phyloP scores from a whole-genome alignment of 2,797 vertebrate genomes.

The Labroides dimidiatus region DNA sequence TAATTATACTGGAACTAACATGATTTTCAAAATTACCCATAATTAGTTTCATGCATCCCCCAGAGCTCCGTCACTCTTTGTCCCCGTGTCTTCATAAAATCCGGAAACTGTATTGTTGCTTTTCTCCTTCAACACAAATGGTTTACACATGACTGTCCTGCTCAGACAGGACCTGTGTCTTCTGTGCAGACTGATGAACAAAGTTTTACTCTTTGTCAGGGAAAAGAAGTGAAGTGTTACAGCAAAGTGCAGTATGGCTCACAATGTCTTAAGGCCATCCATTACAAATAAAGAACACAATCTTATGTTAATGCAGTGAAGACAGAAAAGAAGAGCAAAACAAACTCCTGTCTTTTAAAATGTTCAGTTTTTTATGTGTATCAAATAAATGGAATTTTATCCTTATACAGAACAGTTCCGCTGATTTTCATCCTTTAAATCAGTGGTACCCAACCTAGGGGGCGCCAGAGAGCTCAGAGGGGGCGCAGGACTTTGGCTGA shows the following conservation, averaged over 20 bases:
- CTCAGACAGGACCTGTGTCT: not conserved
- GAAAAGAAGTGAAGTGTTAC: not conserved
- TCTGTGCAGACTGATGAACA: not conserved
- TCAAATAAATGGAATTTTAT: not conserved
- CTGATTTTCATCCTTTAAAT: too few species aligned
- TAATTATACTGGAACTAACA: conserved; percentile 75
- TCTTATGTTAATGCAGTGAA: not conserved
- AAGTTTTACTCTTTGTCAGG: not conserved
- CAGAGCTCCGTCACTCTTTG: conserved; percentile 53
- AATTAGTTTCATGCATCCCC: conserved; percentile 65
- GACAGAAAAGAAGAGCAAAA: not conserved
- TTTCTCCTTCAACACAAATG: conserved; percentile 7
- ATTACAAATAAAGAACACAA: not conserved
- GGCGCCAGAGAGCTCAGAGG: too few species aligned
- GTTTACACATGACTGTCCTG: not conserved
- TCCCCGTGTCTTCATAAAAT: conserved; percentile 51
- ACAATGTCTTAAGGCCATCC: not conserved
- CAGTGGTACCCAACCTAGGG: too few species aligned
- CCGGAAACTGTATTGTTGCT: conserved; percentile 36
- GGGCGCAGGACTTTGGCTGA: too few species aligned
- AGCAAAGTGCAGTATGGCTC: not conserved
- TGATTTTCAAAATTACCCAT: conserved; percentile 73
- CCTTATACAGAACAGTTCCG: too few species aligned
- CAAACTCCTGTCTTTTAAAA: not conserved
- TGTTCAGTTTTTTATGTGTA: not conserved